phyloP scores from a whole-genome alignment of 2,797 vertebrate genomes.

The Hafferia zeledoni region DNA sequence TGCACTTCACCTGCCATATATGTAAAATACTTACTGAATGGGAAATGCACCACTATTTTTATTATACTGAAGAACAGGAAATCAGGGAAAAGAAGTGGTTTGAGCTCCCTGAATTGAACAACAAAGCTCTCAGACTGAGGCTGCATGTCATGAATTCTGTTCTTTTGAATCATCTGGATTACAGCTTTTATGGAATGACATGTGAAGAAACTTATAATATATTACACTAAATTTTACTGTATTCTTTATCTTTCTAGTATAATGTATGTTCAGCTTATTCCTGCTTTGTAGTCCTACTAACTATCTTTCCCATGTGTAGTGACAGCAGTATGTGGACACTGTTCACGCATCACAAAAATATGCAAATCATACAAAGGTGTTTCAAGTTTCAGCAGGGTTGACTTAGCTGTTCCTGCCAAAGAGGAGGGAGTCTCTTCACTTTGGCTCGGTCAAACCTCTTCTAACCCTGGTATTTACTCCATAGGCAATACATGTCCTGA shows the following conservation, averaged over 20 bases:
- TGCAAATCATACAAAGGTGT: not conserved
- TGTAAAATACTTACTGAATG: not conserved
- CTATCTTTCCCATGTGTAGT: not conserved
- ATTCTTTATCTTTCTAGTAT: not conserved
- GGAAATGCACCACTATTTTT: not conserved
- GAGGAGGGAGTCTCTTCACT: not conserved
- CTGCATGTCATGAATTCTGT: not conserved
- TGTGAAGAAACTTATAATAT: not conserved
- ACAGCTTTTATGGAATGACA: not conserved
- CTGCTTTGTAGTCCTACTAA: not conserved
- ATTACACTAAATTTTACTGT: not conserved
- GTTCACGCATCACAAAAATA: not conserved
- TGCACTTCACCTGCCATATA: not conserved
- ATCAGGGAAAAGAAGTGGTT: fast-evolving
- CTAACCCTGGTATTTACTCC: not conserved
- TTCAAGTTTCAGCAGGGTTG: not conserved
- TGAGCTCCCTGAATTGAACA: not conserved
- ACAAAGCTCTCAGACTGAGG: not conserved
- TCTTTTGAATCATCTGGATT: not conserved
- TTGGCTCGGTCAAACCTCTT: not conserved
- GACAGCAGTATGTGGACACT: not conserved
- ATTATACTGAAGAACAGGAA: not conserved
- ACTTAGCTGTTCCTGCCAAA: fast-evolving
- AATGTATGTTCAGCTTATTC: not conserved
- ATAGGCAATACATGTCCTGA: not conserved